Conservation (phyloP, 2,888 invertebrate genomes). For the Molorchus minor region DNA sequence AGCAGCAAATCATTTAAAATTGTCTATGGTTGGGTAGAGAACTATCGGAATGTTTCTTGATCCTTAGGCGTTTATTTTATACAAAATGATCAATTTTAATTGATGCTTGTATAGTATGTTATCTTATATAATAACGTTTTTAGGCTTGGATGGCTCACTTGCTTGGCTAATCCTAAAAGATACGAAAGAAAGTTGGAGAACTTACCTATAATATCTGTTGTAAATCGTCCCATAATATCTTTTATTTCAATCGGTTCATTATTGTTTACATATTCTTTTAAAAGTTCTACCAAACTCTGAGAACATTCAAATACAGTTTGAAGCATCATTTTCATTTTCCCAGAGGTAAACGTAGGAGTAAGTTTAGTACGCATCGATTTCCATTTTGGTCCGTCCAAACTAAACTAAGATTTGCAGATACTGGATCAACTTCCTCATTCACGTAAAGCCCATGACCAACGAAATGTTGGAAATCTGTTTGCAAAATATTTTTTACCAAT, state of each 20-base stretch:
- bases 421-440: slow-evolving; percentile 50
- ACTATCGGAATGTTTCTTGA: no score
- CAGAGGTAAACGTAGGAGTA: slow-evolving; percentile 60
- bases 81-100: no score
- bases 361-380: slow-evolving; percentile 56
- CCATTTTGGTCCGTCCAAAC: slow-evolving; percentile 56
- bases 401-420: slow-evolving; percentile 48
- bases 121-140: no score
- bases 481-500: slow-evolving; percentile 61
- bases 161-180: no score
- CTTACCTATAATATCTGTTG: slow-evolving; percentile 67
- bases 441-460: slow-evolving; percentile 19
- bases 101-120: no score
- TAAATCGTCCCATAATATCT: slow-evolving; percentile 65
- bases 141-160: no score
- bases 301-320: slow-evolving; percentile 50
- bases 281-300: slow-evolving; percentile 42
- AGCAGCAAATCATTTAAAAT: no score
- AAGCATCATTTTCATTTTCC: slow-evolving; percentile 52
- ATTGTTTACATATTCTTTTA: slow-evolving; percentile 37
- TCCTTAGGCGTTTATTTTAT: no score
- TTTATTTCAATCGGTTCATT: slow-evolving; percentile 47
- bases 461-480: slow-evolving; percentile 64
- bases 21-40: no score
- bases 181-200: no score